Percentiles rank a stretch among this genome's conserved stretches.
phyloP scores from a whole-genome alignment of 2,113 vertebrate genomes.

The Synodontis membranacea region DNA sequence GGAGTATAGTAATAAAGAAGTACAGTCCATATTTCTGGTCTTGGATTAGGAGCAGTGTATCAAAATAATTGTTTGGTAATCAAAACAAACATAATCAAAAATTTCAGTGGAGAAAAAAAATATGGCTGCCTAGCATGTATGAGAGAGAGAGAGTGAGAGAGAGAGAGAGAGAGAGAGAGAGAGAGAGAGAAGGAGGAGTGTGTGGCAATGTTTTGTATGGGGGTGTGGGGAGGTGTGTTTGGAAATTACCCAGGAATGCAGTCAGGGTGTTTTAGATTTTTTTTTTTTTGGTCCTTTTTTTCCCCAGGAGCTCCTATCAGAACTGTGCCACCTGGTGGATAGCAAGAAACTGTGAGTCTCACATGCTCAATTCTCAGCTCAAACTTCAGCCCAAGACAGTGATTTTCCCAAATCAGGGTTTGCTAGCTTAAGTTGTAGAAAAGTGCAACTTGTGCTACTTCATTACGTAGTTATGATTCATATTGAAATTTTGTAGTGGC shows the following conservation, averaged over 20 bases:
- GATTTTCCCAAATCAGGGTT: background rate
- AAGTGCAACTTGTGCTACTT: background rate
- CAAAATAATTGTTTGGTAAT: too few relatives aligned
- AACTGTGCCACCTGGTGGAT: constrained; percentile 71
- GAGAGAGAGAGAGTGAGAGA: background rate
- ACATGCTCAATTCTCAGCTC: background rate
- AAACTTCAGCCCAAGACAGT: background rate
- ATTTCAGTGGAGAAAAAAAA: constrained; percentile 45
- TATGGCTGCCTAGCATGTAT: constrained; percentile 43
- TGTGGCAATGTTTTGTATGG: background rate
- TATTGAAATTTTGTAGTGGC: constrained; percentile 1
- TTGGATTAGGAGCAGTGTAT: constrained; percentile 59
- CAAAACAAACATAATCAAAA: background rate
- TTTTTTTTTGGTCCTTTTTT: constrained; percentile 33
- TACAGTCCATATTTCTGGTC: constrained; percentile 7
- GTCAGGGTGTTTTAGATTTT: constrained; percentile 62
- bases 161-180: constrained; percentile 42
- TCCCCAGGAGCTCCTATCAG: constrained; percentile 33
- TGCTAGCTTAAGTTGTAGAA: constrained; percentile 3
- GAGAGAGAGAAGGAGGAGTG: background rate
- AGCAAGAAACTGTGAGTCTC: constrained; percentile 25
- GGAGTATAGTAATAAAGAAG: background rate
- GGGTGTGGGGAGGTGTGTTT: background rate
- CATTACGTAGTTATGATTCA: background rate
- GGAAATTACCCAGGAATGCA: constrained; percentile 61